These are phyloP conservation scores for Probaryconus sp. DNA, from an alignment of 1,140 invertebrate species.

Conservation along the genomic window DNA sequence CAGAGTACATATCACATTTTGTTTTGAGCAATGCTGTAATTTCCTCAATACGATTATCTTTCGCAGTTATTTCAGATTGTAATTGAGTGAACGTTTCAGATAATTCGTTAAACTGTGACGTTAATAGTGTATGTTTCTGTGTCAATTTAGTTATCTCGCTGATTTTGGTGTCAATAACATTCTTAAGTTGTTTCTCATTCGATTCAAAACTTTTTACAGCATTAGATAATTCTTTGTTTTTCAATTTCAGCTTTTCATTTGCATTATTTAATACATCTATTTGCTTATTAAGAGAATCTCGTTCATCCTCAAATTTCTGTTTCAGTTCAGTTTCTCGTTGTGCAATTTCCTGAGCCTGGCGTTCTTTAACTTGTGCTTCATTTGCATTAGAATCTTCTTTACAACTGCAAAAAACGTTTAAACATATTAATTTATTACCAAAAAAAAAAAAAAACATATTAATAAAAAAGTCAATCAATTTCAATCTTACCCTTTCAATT, in stretches of 20 bases:
- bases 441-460: background rate
- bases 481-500: constrained; percentile 63
- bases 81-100: constrained; percentile 54
- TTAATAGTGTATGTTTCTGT: constrained; percentile 44
- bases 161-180: constrained; percentile 58
- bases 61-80: constrained; percentile 54
- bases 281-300: constrained; percentile 51
- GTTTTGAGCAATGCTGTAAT: constrained; percentile 65
- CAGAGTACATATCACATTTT: constrained; percentile 70
- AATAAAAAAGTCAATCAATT: background rate
- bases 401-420: constrained; percentile 8
- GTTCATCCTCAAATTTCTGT: constrained; percentile 65
- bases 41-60: constrained; percentile 59
- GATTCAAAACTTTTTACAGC: constrained; percentile 58
- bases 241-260: constrained; percentile 19
- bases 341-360: constrained; percentile 41
- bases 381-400: constrained; percentile 21
- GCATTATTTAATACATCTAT: constrained; percentile 52
- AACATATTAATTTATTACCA: background rate
- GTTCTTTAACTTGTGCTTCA: constrained; percentile 64
- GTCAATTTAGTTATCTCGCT: constrained; percentile 54
- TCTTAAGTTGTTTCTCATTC: constrained; percentile 63
- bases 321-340: constrained; percentile 24
- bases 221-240: constrained; percentile 10
- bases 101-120: constrained; percentile 54